Conservation (phyloP, 53 echinoderm and acorn worm species). For the Zoroaster sp. region DNA sequence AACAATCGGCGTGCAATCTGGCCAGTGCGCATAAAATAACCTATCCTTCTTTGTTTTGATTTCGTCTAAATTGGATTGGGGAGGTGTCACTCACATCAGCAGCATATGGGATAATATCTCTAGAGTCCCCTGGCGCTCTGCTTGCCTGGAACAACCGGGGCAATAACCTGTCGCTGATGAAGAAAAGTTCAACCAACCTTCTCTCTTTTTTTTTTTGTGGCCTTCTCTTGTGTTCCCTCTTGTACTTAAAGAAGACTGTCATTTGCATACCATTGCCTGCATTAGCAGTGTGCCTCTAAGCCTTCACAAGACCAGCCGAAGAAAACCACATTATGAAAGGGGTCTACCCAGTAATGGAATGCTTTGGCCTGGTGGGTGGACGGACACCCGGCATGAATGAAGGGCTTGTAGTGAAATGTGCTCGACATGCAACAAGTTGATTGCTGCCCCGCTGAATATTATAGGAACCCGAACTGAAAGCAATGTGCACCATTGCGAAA, state of each 20-base stretch:
- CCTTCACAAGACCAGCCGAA: background rate
- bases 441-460: background rate
- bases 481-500: too few relatives aligned
- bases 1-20: constrained; percentile 48
- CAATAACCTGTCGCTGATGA: constrained; percentile 54
- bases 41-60: constrained; percentile 62
- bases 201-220: background rate
- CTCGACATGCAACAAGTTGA: constrained; percentile 32
- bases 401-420: background rate
- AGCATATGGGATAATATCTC: constrained; percentile 59
- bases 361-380: background rate
- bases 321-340: constrained; percentile 5
- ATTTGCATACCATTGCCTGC: constrained; percentile 38
- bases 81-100: constrained; percentile 67
- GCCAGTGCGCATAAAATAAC: constrained; percentile 56
- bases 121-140: constrained; percentile 46
- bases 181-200: constrained; percentile 55
- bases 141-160: constrained; percentile 55
- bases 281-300: constrained; percentile 42
- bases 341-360: constrained; percentile 36
- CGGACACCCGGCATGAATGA: background rate
- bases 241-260: constrained; percentile 28
- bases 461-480: background rate
- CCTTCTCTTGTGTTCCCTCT: background rate
- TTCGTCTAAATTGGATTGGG: constrained; percentile 66